Percentiles rank a stretch among this genome's conserved stretches.
Conservation (phyloP, 2,797 vertebrate species). For the Tolypeutes matacus region DNA sequence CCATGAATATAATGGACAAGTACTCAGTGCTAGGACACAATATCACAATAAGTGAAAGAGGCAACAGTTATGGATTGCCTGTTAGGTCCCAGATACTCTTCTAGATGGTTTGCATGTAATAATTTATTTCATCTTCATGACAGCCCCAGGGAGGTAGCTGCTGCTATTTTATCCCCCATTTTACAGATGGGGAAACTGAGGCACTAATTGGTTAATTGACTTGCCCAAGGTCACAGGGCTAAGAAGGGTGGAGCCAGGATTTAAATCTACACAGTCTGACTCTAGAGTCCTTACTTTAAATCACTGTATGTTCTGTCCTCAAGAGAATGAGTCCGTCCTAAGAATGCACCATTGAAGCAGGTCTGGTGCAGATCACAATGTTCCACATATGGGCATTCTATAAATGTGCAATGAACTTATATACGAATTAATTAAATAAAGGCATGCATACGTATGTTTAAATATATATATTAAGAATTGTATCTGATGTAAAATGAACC, state of each 20-base stretch:
- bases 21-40: not conserved
- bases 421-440: conserved; percentile 20
- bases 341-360: not conserved
- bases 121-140: not conserved
- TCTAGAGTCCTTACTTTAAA: not conserved
- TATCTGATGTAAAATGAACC: conserved; percentile 12
- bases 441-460: not conserved
- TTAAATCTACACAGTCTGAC: not conserved
- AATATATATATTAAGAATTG: not conserved
- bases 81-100: not conserved
- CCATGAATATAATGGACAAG: not conserved
- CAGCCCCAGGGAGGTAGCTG: not conserved
- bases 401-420: not conserved
- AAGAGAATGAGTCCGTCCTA: not conserved
- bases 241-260: not conserved
- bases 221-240: not conserved
- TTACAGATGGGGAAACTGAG: not conserved
- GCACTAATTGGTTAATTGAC: not conserved
- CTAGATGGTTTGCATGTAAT: not conserved
- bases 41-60: not conserved
- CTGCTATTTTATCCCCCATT: not conserved
- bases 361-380: not conserved
- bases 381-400: not conserved
- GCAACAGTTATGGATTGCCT: not conserved
- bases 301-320: not conserved